phyloP scores from a whole-genome alignment of 2,888 invertebrate genomes.

The Ptychoptera albimana region DNA sequence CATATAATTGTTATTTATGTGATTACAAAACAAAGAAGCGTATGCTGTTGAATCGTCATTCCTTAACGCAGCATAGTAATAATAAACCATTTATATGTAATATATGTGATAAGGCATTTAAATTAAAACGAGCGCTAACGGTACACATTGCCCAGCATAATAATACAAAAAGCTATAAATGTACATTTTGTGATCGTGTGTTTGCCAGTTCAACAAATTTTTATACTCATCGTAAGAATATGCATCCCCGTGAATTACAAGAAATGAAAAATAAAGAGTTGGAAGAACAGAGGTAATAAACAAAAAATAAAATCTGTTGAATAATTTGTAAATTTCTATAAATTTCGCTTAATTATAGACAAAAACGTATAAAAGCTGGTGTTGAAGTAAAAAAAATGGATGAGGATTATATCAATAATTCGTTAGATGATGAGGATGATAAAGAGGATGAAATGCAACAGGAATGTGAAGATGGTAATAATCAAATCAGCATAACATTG shows the following conservation, averaged over 20 bases:
- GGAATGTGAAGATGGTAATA: background rate
- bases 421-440: background rate
- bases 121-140: slow-evolving; percentile 10
- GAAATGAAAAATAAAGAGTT: slow-evolving; percentile 3
- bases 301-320: background rate
- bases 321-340: background rate
- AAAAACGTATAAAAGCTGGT: slow-evolving; percentile 4
- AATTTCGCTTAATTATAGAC: background rate
- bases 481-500: background rate
- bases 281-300: background rate
- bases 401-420: background rate
- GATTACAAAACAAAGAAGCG: slow-evolving; percentile 10
- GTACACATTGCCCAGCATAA: slow-evolving; percentile 8
- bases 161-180: slow-evolving; percentile 4
- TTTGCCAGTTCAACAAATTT: slow-evolving; percentile 11
- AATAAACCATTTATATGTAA: slow-evolving; percentile 6
- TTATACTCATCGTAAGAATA: slow-evolving; percentile 11
- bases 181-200: slow-evolving; percentile 9
- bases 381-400: slow-evolving; percentile 1
- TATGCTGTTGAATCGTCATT: slow-evolving; percentile 9
- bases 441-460: background rate
- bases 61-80: slow-evolving; percentile 8
- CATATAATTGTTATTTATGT: slow-evolving; percentile 7
- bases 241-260: slow-evolving; percentile 8
- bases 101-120: slow-evolving; percentile 8